These are phyloP conservation scores for Merops nubicus DNA, from an alignment of 2,113 vertebrate species.

Conservation along the genomic window DNA sequence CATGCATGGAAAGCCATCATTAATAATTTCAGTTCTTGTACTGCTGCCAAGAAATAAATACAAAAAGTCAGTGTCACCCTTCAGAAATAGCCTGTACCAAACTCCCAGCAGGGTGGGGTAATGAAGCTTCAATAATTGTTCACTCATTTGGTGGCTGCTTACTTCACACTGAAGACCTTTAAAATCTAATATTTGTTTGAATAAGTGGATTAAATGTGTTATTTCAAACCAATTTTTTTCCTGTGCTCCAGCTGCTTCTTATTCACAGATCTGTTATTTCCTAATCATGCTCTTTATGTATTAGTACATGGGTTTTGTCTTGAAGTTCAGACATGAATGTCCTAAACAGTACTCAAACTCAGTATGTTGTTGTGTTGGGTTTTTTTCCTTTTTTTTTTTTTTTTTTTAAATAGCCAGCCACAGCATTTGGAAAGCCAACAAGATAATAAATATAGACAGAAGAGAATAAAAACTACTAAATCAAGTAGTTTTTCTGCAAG, in stretches of 20 bases:
- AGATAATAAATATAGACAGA: neutral
- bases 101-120: neutral
- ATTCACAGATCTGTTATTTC: neutral
- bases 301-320: neutral
- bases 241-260: neutral
- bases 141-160: neutral
- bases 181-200: neutral
- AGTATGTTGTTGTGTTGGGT: no score
- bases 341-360: neutral
- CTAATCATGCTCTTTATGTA: neutral
- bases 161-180: neutral
- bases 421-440: neutral
- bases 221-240: neutral
- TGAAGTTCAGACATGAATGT: neutral
- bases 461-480: neutral
- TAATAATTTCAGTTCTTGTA: neutral
- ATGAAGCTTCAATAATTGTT: neutral
- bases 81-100: fast-evolving
- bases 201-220: neutral
- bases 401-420: neutral
- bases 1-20: neutral
- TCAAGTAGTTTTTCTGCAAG: neutral
- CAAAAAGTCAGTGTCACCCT: neutral
- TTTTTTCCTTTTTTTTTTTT: neutral
- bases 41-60: neutral